Percentiles rank a stretch among this genome's conserved stretches.
Evolutionary conservation across 2,113 vertebrate genomes (phyloP).

Genomic region (Eubucco bourcierii): DNA sequence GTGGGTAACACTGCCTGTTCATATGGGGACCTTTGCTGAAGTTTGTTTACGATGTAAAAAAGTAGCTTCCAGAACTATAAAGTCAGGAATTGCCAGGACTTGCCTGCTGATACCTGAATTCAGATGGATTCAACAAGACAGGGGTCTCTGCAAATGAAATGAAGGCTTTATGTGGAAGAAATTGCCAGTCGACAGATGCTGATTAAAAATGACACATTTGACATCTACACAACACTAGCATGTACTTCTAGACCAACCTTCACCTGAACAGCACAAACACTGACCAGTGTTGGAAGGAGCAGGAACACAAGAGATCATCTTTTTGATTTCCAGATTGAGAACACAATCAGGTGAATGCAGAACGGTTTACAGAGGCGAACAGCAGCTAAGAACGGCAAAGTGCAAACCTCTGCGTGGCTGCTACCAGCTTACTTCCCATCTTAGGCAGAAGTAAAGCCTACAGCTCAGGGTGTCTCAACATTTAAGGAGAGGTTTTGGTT

Average conservation of each 20-base stretch:
- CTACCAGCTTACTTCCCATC: neutral
- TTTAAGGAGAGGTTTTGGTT: neutral
- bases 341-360: neutral
- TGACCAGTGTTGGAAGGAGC: neutral
- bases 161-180: neutral
- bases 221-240: neutral
- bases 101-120: neutral
- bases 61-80: neutral
- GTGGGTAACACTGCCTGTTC: neutral
- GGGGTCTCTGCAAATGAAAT: neutral
- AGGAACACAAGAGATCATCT: neutral
- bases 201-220: neutral
- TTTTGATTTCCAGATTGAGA: neutral
- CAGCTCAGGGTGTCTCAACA: neutral
- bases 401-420: fast-evolving
- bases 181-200: neutral
- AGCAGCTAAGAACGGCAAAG: neutral
- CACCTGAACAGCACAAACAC: neutral
- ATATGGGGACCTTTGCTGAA: neutral
- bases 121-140: neutral
- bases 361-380: neutral
- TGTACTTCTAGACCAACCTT: neutral
- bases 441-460: neutral
- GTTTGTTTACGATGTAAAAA: neutral
- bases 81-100: neutral